Percentiles rank a stretch among this genome's conserved stretches.
These are phyloP conservation scores for Hyperoplus lanceolatus DNA, from an alignment of 2,797 vertebrate species.

Conservation along the genomic window DNA sequence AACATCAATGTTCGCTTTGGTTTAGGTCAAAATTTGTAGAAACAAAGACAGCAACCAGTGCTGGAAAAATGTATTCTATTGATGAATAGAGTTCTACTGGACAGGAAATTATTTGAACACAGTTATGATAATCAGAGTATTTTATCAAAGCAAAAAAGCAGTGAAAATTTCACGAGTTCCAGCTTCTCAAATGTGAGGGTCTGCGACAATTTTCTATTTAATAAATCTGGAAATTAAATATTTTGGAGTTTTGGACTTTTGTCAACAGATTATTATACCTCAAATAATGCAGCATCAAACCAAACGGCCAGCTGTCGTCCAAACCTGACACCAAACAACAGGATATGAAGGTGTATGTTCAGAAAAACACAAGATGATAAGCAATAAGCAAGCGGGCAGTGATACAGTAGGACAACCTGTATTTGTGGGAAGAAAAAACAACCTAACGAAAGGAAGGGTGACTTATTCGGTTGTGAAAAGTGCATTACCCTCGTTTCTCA, in stretches of 20 bases:
- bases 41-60: not conserved
- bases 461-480: constrained; percentile 68
- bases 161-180: not conserved
- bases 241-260: not conserved
- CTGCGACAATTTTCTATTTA: not conserved
- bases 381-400: no score
- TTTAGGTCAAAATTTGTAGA: not conserved
- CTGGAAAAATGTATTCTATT: not conserved
- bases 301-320: not conserved
- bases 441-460: constrained; percentile 54
- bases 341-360: not conserved
- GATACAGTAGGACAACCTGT: constrained; percentile 22
- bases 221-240: not conserved
- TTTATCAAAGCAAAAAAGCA: constrained; percentile 6
- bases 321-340: not conserved
- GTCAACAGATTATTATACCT: not conserved
- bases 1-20: not conserved
- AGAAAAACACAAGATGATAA: not conserved
- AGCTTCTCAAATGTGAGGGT: constrained; percentile 1
- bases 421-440: constrained; percentile 37
- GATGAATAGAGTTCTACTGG: not conserved
- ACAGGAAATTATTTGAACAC: not conserved
- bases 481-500: constrained; percentile 53
- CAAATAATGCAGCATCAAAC: not conserved
- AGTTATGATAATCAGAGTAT: constrained; percentile 11